Percentiles rank a stretch among this genome's conserved stretches.
These are phyloP conservation scores for Caerostris darwini DNA, from an alignment of 1,140 invertebrate species.

Conservation along the genomic window DNA sequence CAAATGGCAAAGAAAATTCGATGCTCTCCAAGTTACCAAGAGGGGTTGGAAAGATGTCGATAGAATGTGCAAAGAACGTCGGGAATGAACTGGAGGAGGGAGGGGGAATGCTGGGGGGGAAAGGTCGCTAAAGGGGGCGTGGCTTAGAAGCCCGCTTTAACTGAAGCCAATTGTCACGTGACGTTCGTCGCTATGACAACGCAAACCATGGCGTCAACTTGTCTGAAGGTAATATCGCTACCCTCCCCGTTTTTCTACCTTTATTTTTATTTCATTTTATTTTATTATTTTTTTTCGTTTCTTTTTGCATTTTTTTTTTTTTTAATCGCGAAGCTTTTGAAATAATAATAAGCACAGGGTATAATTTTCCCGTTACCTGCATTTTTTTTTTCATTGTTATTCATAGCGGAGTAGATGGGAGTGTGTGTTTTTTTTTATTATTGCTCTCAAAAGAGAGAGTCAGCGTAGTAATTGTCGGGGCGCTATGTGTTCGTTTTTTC, in stretches of 20 bases:
- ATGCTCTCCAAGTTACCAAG: slow-evolving; percentile 31
- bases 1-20: background rate
- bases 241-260: slow-evolving; percentile 7
- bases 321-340: slow-evolving; percentile 64
- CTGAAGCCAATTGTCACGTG: slow-evolving; percentile 75
- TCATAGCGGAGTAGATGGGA: slow-evolving; percentile 54
- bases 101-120: background rate
- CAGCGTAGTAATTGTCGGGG: background rate
- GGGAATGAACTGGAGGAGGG: background rate
- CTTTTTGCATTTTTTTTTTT: slow-evolving; percentile 30
- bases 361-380: slow-evolving; percentile 74
- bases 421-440: slow-evolving; percentile 32
- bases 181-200: slow-evolving; percentile 59
- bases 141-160: slow-evolving; percentile 64
- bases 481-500: background rate
- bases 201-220: slow-evolving; percentile 64
- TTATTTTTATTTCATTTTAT: background rate
- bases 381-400: slow-evolving; percentile 64
- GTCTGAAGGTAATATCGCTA: slow-evolving; percentile 67
- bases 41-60: slow-evolving; percentile 41
- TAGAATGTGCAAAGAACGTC: slow-evolving; percentile 69
- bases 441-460: slow-evolving; percentile 27
- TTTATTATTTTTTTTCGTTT: slow-evolving; percentile 21
- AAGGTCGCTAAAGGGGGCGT: slow-evolving; percentile 72
- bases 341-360: slow-evolving; percentile 74